Percentiles rank a stretch among this genome's conserved stretches.
Evolutionary conservation across 2,113 vertebrate genomes (phyloP).

Genomic region (Cricetomys ansorgei): DNA sequence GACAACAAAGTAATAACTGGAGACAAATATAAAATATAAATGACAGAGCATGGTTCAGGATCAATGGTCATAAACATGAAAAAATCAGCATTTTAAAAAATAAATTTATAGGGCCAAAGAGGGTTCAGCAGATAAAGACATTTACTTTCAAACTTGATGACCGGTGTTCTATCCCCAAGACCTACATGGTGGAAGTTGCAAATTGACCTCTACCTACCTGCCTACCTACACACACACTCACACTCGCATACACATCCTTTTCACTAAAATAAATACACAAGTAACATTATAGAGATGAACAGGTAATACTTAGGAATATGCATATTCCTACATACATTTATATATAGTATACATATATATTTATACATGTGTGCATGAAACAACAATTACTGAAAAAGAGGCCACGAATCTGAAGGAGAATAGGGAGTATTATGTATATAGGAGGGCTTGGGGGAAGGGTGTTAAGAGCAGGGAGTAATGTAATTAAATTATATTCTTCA

Average conservation of each 20-base stretch:
- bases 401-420: not conserved
- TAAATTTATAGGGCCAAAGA: not conserved
- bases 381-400: not conserved
- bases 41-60: not conserved
- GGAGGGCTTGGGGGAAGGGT: not conserved
- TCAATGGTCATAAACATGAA: not conserved
- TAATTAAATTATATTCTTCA: not conserved
- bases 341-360: not conserved
- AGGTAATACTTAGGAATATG: not conserved
- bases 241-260: not conserved
- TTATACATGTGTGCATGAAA: not conserved
- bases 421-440: not conserved
- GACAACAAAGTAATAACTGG: not conserved
- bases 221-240: not conserved
- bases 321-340: not conserved
- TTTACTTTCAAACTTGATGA: not conserved
- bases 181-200: not conserved
- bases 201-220: not conserved
- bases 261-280: not conserved
- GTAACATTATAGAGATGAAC: not conserved
- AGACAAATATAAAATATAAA: constrained; percentile 22
- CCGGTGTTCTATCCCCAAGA: not conserved
- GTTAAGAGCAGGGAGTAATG: not conserved
- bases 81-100: not conserved
- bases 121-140: not conserved